Base-by-base conservation (phyloP, 2,888 invertebrate species). In the Machimus rusticus region DNA sequence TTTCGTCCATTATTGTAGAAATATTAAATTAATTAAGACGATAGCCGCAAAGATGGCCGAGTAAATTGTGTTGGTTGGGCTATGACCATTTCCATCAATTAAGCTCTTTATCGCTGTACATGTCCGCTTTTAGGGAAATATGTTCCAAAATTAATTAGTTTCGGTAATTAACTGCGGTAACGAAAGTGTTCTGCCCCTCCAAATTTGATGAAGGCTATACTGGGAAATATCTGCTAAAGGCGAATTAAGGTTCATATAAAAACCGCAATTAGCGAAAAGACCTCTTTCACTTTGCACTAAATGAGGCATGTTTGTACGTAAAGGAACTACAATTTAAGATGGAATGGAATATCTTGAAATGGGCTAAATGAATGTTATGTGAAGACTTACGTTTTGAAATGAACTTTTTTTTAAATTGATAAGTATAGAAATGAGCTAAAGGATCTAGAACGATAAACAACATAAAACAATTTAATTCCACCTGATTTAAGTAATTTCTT, bases 81-180 rank as follows among this genome's bases (percentile, higher is more conserved):
- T 14, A 55, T 55, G 55, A 31, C 16, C 8, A 16, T 81, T 81
- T 55, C 51, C 55, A 51, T 46, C 31, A 81, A 81, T 55, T 81
- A 81, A 81, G 81, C 81, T 81, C 81, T 81, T 51, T 81, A 81
- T 51, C 81, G 81, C 16, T 46, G 46, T 51, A 39, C 31, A n/a
- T 46, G 23, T 78, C 16, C 16, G n/a, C 19, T 51, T 81, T 55
- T 31, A 34, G 55, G 76, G 37, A 76, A 81, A 81, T 81, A 81
- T 81, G 81, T 81, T 81, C 4, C 51, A 81, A 81, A 81, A 81
- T 81, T 76, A 76, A 76, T 76, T 81, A 55, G 51, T 28, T 81
- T 81, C 19, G 51, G 81, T 81, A 81, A 81, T 81, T 81, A 81
- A 81, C 51, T 81, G 8, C 31, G 16, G 81, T 12, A 31, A 16